Conservation (phyloP, 2,888 invertebrate species). For the Andrena camellia region DNA sequence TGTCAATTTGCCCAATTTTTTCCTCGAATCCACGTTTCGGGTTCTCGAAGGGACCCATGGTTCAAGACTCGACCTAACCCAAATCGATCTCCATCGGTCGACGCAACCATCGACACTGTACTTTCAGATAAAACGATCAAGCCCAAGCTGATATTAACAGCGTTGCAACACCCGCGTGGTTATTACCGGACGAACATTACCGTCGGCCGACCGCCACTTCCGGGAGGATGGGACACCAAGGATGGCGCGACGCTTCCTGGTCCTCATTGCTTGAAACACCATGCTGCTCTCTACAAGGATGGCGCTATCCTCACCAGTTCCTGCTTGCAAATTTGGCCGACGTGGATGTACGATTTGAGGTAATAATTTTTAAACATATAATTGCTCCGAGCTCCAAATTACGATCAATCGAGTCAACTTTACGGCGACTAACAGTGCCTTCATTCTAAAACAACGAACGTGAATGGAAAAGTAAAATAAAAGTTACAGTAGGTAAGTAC, state of each 20-base stretch:
- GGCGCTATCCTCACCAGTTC: slow-evolving; percentile 88
- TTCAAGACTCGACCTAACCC: slow-evolving; percentile 22
- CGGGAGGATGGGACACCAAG: slow-evolving; percentile 85
- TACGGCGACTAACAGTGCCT: no score
- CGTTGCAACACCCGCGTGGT: slow-evolving; percentile 79
- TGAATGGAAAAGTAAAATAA: no score
- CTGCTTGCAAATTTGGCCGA: slow-evolving; percentile 93
- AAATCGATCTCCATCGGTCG: slow-evolving; percentile 38
- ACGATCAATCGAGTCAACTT: no score
- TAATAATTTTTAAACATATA: slow-evolving; percentile 50
- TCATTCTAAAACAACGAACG: no score
- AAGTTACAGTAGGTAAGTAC: no score
- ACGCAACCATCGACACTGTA: slow-evolving; percentile 45
- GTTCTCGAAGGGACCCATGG: background rate
- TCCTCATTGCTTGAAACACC: slow-evolving; percentile 89
- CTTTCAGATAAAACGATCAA: slow-evolving; percentile 76
- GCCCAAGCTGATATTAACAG: slow-evolving; percentile 76
- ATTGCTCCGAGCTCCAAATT: background rate
- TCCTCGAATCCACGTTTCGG: background rate
- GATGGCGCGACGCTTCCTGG: slow-evolving; percentile 82
- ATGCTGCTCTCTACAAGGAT: slow-evolving; percentile 89
- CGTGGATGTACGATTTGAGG: slow-evolving; percentile 92
- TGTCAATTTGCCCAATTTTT: background rate
- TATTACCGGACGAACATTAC: slow-evolving; percentile 83
- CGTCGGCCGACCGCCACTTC: slow-evolving; percentile 80